These are phyloP conservation scores for Tautogolabrus adspersus DNA, from an alignment of 2,113 vertebrate species.

Conservation along the genomic window DNA sequence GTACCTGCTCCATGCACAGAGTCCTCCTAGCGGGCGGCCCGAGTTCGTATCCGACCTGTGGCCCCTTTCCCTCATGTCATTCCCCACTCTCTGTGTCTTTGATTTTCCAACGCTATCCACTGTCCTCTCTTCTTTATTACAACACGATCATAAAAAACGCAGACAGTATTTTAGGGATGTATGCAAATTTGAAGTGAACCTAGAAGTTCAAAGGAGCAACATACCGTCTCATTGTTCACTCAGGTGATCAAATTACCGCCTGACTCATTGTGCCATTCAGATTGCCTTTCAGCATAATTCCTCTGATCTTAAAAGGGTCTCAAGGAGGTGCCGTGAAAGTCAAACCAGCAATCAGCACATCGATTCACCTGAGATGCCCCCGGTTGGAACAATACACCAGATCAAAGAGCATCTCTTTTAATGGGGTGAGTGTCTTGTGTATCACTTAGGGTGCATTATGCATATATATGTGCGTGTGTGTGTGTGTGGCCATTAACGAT, in stretches of 20 bases:
- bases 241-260: conserved; percentile 42
- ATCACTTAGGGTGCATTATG: not conserved
- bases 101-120: too few relatives aligned
- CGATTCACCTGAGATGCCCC: conserved; percentile 32
- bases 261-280: conserved; percentile 51
- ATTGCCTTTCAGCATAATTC: conserved; percentile 48
- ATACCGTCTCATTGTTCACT: conserved; percentile 21
- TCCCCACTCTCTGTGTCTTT: too few relatives aligned
- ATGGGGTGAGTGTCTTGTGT: not conserved
- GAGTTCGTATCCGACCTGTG: too few relatives aligned
- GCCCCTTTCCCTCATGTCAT: too few relatives aligned
- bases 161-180: conserved; percentile 15
- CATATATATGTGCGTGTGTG: conserved; percentile 4
- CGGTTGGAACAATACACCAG: conserved; percentile 24
- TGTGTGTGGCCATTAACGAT: conserved; percentile 21
- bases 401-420: conserved; percentile 36
- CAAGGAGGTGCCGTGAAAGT: conserved; percentile 38
- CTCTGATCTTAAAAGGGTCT: conserved; percentile 32
- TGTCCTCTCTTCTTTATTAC: not conserved
- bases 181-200: conserved; percentile 28
- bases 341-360: conserved; percentile 52
- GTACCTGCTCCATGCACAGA: too few relatives aligned
- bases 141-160: not conserved
- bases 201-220: conserved; percentile 14
- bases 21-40: too few relatives aligned